A percentile compares a stretch with the other conserved stretches of the same genome.
Conservation (phyloP, 2,888 invertebrate species). For the Campoplex nolae region DNA sequence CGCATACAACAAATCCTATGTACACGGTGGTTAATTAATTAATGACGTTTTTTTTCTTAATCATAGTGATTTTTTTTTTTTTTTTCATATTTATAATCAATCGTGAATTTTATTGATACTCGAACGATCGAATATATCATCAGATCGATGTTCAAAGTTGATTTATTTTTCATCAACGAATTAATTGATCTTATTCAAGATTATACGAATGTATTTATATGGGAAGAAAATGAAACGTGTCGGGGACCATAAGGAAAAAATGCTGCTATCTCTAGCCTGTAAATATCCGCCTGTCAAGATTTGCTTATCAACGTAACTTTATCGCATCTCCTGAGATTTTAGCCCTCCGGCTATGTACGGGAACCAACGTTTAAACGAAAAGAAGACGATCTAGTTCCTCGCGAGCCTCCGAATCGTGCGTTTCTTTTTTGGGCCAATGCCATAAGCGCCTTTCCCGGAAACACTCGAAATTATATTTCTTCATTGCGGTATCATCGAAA, state of each 20-base stretch:
- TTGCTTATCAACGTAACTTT: constrained; percentile 65
- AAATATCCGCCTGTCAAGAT: constrained; percentile 65
- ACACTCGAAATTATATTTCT: neutral
- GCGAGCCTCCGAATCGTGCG: constrained; percentile 56
- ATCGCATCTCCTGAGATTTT: constrained; percentile 52
- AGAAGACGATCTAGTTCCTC: constrained; percentile 50
- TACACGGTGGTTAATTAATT: constrained; percentile 3
- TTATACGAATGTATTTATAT: neutral
- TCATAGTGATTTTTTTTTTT: neutral
- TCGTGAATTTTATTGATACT: neutral
- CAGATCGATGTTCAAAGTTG: neutral
- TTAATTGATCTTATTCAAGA: neutral
- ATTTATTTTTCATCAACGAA: neutral
- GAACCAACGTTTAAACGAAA: neutral
- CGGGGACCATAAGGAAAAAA: neutral
- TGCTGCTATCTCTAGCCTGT: constrained; percentile 58
- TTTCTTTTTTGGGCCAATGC: neutral
- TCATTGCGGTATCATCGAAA: neutral
- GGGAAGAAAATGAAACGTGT: neutral
- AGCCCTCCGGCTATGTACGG: constrained; percentile 15
- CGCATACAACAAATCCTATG: neutral
- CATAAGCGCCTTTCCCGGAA: neutral
- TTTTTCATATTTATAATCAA: neutral
- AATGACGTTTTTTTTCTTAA: neutral
- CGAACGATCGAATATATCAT: neutral